Evolutionary conservation across 2,888 invertebrate genomes (phyloP), one percentile per base, ranked within the genome.

Genomic region (Diloba caeruleocephala): DNA sequence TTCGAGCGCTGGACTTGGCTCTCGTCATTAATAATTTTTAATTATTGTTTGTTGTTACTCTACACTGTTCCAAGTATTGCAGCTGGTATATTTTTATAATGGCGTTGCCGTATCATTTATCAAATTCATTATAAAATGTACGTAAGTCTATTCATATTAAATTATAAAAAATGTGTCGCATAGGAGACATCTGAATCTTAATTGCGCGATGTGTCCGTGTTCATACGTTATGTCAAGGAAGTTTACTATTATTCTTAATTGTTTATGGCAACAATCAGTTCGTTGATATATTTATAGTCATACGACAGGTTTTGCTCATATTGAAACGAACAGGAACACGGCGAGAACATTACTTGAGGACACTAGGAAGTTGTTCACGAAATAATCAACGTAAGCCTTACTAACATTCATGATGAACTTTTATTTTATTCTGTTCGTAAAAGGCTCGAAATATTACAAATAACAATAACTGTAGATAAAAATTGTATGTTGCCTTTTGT

Each of bases 11-110:
- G 73, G 69, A 71, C 72, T 61, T 54, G 63, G 66, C 65, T 56
- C 45, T 60, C 59, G 60, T 84, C 83, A 89, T 88, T 88, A 87
- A 87, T 88, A 76, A 81, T 67, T 61, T 79, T 82, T 87, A 82
- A 84, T 86, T 85, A 79, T 84, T 82, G 64, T 76, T 79, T 75
- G 79, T 73, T 80, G 76, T 74, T 76, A 67, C 61, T 59, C 54
- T 51, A 55, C 53, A 17, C 43, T 48, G 39, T 33, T 49, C 33
- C n/a, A 12, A 46, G 36, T 55, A 54, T 25, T 28, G 31, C 7
- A 13, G 14, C 31, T 17, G 31, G 17, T 60, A 26, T 67, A 54
- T 61, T 61, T 42, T 45, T 60, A 9, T 52, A 52, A 50, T 28
- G 19, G 13, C 17, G 10, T 36, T 32, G 29, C 25, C n/a, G 23